These are phyloP conservation scores for Drosophila quinaria DNA, from an alignment of 2,888 invertebrate genomes.

Conservation along the genomic window DNA sequence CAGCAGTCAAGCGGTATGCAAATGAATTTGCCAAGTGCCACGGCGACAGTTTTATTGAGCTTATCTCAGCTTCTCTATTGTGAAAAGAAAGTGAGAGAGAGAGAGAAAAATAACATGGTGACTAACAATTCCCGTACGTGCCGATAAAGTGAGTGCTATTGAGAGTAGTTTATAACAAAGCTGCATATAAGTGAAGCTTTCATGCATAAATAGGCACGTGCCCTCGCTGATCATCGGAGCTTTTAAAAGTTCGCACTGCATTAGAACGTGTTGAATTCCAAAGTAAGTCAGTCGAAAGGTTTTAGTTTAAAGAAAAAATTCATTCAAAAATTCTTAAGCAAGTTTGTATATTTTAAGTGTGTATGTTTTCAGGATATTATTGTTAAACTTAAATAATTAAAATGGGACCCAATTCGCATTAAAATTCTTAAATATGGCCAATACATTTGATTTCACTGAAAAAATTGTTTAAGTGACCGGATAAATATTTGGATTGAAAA, in stretches of 20 bases:
- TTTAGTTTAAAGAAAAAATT: too few species aligned
- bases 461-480: too few species aligned
- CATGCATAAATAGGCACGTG: conserved; percentile 27
- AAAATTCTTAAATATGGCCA: too few species aligned
- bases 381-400: too few species aligned
- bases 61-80: conserved; percentile 61
- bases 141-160: conserved; percentile 43
- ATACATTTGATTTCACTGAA: too few species aligned
- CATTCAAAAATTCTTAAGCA: too few species aligned
- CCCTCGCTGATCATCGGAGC: conserved; percentile 12
- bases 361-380: too few species aligned
- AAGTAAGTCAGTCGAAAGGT: background rate
- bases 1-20: conserved; percentile 50
- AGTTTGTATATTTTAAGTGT: too few species aligned
- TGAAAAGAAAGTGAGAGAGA: conserved; percentile 5
- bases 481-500: too few species aligned
- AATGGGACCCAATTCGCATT: too few species aligned
- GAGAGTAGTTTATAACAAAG: conserved; percentile 23
- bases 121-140: conserved; percentile 55
- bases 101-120: conserved; percentile 16
- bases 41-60: conserved; percentile 78
- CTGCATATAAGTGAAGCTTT: conserved; percentile 21
- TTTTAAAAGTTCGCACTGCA: conserved; percentile 3
- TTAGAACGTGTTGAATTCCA: background rate
- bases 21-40: conserved; percentile 77